Conservation (phyloP, 2,888 invertebrate species). For the Drosophila niveifrons region DNA sequence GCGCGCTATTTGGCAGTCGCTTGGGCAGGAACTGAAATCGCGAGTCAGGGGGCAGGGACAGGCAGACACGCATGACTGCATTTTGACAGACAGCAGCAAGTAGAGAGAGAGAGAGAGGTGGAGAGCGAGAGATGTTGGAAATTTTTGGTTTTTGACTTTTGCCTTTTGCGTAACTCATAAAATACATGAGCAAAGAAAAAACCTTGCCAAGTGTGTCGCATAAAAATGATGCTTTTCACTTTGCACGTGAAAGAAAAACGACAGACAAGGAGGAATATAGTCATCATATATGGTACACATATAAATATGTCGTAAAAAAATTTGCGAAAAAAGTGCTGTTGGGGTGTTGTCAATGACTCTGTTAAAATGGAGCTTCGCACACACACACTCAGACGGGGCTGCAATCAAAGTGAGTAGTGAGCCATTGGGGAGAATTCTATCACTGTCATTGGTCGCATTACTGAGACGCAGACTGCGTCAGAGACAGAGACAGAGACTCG, state of each 20-base stretch:
- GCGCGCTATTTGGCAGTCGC: constrained; percentile 52
- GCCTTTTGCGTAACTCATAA: constrained; percentile 45
- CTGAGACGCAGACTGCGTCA: not conserved
- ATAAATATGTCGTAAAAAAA: constrained; percentile 30
- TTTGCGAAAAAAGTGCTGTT: constrained; percentile 13
- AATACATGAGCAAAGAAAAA: constrained; percentile 42
- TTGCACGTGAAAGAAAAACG: constrained; percentile 33
- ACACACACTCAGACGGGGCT: constrained; percentile 29
- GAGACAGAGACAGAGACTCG: not conserved
- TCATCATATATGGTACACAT: not conserved
- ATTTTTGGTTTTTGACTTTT: constrained; percentile 46
- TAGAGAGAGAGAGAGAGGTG: not conserved
- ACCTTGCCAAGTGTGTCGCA: constrained; percentile 50
- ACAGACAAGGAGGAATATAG: not conserved
- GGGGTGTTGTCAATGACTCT: constrained; percentile 22
- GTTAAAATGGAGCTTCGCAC: constrained; percentile 34
- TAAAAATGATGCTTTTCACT: constrained; percentile 54
- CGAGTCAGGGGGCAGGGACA: constrained; percentile 14
- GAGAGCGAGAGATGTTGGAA: not conserved
- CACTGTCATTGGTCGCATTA: constrained; percentile 41
- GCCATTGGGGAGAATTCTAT: constrained; percentile 24
- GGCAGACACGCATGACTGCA: constrained; percentile 65
- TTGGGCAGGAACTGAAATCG: constrained; percentile 13
- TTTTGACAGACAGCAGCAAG: constrained; percentile 35
- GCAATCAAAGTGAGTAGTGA: constrained; percentile 69